Percentiles rank a stretch among this genome's conserved stretches.
Evolutionary conservation across 2,888 invertebrate species (phyloP).

Genomic region (Agonum fuliginosum): DNA sequence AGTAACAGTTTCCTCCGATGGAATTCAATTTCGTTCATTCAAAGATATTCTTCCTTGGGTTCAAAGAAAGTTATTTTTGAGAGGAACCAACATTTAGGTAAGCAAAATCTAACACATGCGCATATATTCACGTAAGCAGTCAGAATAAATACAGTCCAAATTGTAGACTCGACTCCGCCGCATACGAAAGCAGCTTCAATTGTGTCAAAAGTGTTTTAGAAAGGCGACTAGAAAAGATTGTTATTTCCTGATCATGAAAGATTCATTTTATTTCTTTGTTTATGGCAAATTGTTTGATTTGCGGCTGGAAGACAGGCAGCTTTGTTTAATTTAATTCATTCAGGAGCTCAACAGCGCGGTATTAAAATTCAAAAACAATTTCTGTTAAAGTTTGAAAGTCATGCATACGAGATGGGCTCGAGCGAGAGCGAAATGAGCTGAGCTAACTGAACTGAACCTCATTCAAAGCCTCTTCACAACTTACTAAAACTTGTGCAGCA

Average conservation of each 20-base stretch:
- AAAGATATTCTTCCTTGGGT: background rate
- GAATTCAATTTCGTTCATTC: background rate
- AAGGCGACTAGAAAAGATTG: conserved; percentile 39
- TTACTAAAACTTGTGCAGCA: conserved; percentile 22
- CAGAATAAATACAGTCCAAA: conserved; percentile 52
- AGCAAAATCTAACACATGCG: conserved; percentile 52
- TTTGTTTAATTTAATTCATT: conserved; percentile 26
- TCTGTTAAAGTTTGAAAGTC: conserved; percentile 49
- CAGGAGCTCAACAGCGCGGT: background rate
- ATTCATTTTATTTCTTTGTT: conserved; percentile 36
- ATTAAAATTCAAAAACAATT: conserved; percentile 54
- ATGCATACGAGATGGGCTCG: conserved; percentile 45
- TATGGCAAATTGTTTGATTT: conserved; percentile 24
- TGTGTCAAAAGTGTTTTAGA: conserved; percentile 53
- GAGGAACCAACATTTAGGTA: conserved; percentile 46
- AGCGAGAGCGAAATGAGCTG: conserved; percentile 14
- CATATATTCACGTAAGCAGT: conserved; percentile 50
- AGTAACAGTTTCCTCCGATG: too few relatives aligned
- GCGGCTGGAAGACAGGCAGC: background rate
- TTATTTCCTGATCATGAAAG: conserved; percentile 46
- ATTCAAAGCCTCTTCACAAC: conserved; percentile 51
- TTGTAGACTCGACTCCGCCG: conserved; percentile 21
- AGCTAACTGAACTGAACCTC: conserved; percentile 5
- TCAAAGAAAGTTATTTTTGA: conserved; percentile 46
- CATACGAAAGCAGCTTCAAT: conserved; percentile 50